Conservation (phyloP, 2,888 invertebrate genomes). For the Hemithea aestivaria region DNA sequence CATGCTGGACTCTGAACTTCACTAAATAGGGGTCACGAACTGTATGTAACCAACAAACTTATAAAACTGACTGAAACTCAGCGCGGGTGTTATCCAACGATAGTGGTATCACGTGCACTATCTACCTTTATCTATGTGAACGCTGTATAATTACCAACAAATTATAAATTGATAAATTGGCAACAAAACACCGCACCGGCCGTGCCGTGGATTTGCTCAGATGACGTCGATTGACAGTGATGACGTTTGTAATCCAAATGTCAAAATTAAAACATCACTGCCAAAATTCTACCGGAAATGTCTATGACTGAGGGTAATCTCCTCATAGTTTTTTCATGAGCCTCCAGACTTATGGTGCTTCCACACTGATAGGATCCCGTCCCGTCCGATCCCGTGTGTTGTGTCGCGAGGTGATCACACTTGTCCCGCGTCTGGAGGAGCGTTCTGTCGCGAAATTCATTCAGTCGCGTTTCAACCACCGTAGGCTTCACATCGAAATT, state of each 20-base stretch:
- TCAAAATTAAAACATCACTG: constrained; percentile 1
- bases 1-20: constrained; percentile 39
- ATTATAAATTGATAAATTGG: constrained; percentile 28
- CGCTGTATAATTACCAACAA: constrained; percentile 24
- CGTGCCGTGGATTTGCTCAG: constrained; percentile 23
- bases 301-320: too few species aligned
- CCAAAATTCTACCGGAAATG: too few species aligned
- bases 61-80: constrained; percentile 19
- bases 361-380: too few species aligned
- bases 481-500: too few species aligned
- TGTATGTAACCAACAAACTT: constrained; percentile 4
- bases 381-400: too few species aligned
- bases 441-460: too few species aligned
- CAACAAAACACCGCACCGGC: constrained; percentile 15
- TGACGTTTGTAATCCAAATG: too few species aligned
- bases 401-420: too few species aligned
- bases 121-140: constrained; percentile 23
- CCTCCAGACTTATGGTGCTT: too few species aligned
- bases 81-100: constrained; percentile 10
- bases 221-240: constrained; percentile 38
- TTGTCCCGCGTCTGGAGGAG: too few species aligned
- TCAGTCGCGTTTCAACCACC: too few species aligned
- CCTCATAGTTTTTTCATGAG: too few species aligned
- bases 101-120: constrained; percentile 33
- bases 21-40: constrained; percentile 14